Percentiles rank a stretch among this genome's conserved stretches.
phyloP scores from a whole-genome alignment of 2,113 vertebrate genomes.

The Dipodomys merriami region DNA sequence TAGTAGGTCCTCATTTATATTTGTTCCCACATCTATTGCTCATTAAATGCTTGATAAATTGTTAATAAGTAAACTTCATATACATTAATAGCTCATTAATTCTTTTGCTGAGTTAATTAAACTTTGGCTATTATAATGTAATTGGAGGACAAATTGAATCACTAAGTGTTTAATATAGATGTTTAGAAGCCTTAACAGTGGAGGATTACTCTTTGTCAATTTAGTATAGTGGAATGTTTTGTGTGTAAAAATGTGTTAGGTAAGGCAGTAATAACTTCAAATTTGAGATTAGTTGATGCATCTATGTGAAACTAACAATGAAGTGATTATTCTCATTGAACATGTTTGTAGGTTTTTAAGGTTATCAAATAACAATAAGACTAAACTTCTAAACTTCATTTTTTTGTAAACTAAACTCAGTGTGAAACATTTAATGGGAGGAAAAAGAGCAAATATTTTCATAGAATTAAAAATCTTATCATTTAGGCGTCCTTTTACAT shows the following conservation, averaged over 20 bases:
- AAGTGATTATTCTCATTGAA: slow-evolving; percentile 21
- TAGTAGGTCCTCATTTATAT: slow-evolving; percentile 14
- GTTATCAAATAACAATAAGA: neutral
- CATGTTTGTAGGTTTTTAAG: neutral
- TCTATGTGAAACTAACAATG: neutral
- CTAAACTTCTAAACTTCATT: neutral
- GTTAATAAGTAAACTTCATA: neutral
- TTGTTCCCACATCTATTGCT: slow-evolving; percentile 44
- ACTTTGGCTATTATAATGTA: slow-evolving; percentile 34
- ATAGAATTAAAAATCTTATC: neutral
- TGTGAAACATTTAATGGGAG: neutral
- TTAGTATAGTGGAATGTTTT: neutral
- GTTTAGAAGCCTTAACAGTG: neutral
- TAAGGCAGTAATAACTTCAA: neutral
- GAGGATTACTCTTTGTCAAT: slow-evolving; percentile 7
- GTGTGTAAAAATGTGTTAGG: neutral
- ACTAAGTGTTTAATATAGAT: slow-evolving; percentile 26
- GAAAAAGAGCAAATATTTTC: neutral
- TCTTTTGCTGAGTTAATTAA: slow-evolving; percentile 57
- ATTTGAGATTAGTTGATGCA: neutral
- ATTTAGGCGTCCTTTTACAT: neutral
- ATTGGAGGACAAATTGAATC: slow-evolving; percentile 16
- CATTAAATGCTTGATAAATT: slow-evolving; percentile 28
- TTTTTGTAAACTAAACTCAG: slow-evolving; percentile 38
- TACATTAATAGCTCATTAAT: slow-evolving; percentile 18